phyloP scores from a whole-genome alignment of 23 tunicate species.

The Ascidia mentula region DNA sequence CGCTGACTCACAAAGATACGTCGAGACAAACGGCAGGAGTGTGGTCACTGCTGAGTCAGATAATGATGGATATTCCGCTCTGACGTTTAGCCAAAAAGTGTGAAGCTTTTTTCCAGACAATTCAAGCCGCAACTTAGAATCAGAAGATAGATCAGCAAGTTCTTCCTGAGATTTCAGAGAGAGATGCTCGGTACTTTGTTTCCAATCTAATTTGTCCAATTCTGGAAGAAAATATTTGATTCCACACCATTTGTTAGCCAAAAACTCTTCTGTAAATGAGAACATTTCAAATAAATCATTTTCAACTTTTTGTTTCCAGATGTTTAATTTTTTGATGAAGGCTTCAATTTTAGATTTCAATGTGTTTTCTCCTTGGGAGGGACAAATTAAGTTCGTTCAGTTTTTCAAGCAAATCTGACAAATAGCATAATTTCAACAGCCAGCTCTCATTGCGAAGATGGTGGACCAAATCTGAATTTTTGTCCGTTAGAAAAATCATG shows the following conservation, averaged over 20 bases:
- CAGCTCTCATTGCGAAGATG: conserved; percentile 42
- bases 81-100: background rate
- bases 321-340: conserved; percentile 36
- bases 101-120: conserved; percentile 5
- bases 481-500: conserved; percentile 44
- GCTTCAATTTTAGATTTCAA: conserved; percentile 46
- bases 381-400: conserved; percentile 48
- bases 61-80: conserved; percentile 18
- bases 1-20: background rate
- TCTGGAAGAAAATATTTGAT: too few species aligned
- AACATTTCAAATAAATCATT: conserved; percentile 36
- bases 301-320: conserved; percentile 26
- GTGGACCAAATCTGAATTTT: conserved; percentile 39
- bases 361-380: conserved; percentile 58
- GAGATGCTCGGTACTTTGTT: conserved; percentile 38
- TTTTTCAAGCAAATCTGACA: conserved; percentile 57
- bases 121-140: conserved; percentile 36
- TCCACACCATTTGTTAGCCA: too few species aligned
- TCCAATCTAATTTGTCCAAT: too few species aligned
- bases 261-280: conserved; percentile 35
- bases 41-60: conserved; percentile 10
- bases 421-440: conserved; percentile 51
- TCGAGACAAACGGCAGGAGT: background rate
- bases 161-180: conserved; percentile 36
- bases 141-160: conserved; percentile 34